Evolutionary conservation across 2,797 vertebrate genomes (phyloP).

Genomic region (Sebastes minor): DNA sequence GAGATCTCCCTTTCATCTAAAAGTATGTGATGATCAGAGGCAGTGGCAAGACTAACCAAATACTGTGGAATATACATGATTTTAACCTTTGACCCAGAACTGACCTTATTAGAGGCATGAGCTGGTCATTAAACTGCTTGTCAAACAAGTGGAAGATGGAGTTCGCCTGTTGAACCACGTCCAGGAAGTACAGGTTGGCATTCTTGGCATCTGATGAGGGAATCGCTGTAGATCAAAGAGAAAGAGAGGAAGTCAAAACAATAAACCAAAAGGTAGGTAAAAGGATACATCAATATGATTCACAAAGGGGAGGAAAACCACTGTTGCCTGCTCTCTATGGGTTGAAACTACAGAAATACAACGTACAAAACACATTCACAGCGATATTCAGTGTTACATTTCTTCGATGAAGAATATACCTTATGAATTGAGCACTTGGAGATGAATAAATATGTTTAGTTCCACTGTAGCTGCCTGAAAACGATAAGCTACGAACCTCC

Average conservation of each 20-base stretch:
- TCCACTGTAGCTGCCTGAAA: constrained; percentile 36
- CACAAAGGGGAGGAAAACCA: background rate
- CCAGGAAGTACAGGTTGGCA: constrained; percentile 97
- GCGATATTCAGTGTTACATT: constrained; percentile 7
- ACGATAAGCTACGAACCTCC: constrained; percentile 9
- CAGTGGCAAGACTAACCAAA: background rate
- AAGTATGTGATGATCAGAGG: background rate
- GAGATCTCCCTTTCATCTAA: background rate
- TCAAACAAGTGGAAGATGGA: constrained; percentile 99
- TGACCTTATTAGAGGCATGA: constrained; percentile 99
- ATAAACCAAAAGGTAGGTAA: background rate
- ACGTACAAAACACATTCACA: background rate
- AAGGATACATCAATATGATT: constrained; percentile 24
- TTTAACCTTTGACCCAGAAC: constrained; percentile 23
- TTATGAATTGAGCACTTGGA: constrained; percentile 3
- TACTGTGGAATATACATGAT: background rate
- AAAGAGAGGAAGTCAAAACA: constrained; percentile 15
- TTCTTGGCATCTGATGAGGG: constrained; percentile 96
- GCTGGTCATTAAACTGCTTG: constrained; percentile 99
- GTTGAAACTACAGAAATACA: background rate
- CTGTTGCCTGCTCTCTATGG: background rate
- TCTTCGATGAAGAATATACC: constrained; percentile 16
- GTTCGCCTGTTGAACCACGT: constrained; percentile 99
- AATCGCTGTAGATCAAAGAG: constrained; percentile 85
- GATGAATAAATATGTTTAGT: constrained; percentile 26